Evolutionary conservation across 2,797 vertebrate species (phyloP).

Genomic region (Sebastes hubbsi): DNA sequence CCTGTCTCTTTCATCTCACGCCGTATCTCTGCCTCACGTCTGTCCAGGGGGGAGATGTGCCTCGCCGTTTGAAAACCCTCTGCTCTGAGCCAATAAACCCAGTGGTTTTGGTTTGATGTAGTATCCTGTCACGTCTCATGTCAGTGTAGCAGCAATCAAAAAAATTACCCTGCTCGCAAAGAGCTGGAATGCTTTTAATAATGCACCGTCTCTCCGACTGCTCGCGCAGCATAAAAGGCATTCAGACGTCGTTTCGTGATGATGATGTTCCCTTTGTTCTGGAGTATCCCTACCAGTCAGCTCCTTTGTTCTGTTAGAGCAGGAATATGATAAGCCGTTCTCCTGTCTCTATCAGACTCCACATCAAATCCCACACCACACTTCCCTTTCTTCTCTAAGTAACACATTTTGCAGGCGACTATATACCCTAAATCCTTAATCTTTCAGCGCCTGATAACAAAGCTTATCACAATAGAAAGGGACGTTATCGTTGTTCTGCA

Average conservation of each 20-base stretch:
- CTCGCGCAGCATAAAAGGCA: conserved; percentile 24
- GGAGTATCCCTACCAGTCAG: not conserved
- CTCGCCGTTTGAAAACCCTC: not conserved
- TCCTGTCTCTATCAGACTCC: conserved; percentile 6
- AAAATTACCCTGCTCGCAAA: not conserved
- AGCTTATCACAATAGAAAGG: not conserved
- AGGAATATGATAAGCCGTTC: conserved; percentile 6
- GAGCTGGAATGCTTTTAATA: conserved; percentile 43
- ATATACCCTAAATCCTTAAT: not conserved
- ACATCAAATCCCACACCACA: conserved; percentile 1
- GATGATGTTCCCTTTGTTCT: conserved; percentile 48
- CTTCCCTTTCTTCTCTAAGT: not conserved
- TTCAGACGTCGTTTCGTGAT: conserved; percentile 20
- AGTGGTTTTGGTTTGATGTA: conserved; percentile 22
- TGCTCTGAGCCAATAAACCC: not conserved
- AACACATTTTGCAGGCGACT: not conserved
- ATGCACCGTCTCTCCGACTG: conserved; percentile 2
- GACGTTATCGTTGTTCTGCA: not conserved
- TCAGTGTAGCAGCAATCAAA: conserved; percentile 21
- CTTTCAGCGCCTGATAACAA: not conserved
- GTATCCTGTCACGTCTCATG: conserved; percentile 26
- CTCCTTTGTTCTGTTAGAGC: conserved; percentile 25
- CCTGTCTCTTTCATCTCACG: not conserved
- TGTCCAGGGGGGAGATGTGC: not conserved
- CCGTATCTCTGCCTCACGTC: not conserved